Evolutionary conservation across 2,888 invertebrate genomes (phyloP).

Genomic region (Caenorhabditis angaria): DNA sequence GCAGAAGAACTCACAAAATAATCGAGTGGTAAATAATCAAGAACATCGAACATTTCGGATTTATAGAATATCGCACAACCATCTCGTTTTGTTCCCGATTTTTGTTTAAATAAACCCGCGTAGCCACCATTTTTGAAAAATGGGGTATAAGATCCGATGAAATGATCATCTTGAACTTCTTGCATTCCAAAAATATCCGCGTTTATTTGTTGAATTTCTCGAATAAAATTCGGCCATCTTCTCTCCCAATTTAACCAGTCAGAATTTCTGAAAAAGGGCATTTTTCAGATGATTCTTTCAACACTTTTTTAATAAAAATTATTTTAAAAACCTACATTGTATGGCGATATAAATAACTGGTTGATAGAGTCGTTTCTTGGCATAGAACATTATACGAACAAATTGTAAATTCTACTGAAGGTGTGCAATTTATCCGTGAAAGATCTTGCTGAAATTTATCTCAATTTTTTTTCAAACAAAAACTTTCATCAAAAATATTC

Average conservation of each 20-base stretch:
- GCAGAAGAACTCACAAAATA: conserved; percentile 75
- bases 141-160: conserved; percentile 24
- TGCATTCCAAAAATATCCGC: conserved; percentile 69
- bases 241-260: conserved; percentile 52
- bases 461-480: conserved; percentile 2
- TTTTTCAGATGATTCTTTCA: background rate
- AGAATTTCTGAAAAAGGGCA: too few relatives aligned
- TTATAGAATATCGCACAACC: conserved; percentile 91
- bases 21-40: conserved; percentile 81
- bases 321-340: conserved; percentile 18
- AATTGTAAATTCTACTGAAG: conserved; percentile 22
- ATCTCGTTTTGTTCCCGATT: conserved; percentile 79
- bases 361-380: conserved; percentile 50
- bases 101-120: conserved; percentile 41
- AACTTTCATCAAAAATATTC: background rate
- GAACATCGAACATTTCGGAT: conserved; percentile 77
- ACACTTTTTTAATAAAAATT: background rate
- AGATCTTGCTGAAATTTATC: too few relatives aligned
- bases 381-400: conserved; percentile 65
- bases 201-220: conserved; percentile 48
- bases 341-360: conserved; percentile 55
- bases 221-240: conserved; percentile 48
- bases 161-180: conserved; percentile 59
- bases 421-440: background rate
- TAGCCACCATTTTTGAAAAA: conserved; percentile 47